These are phyloP conservation scores for Acanthosepion esculentum DNA, from an alignment of 2,888 invertebrate species.

Conservation along the genomic window DNA sequence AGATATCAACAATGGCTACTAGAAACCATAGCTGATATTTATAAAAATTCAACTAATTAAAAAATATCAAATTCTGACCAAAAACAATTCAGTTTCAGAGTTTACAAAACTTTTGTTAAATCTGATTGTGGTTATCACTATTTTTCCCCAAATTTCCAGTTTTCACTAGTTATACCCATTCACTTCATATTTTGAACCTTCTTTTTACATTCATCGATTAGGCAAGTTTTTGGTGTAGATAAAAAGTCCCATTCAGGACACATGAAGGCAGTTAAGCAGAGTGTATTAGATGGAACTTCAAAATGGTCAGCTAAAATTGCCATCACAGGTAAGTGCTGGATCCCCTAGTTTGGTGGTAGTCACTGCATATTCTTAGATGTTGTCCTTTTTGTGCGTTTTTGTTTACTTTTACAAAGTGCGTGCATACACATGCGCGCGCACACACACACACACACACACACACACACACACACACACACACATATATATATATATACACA, in stretches of 20 bases:
- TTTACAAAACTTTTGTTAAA: not conserved
- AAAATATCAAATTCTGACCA: not conserved
- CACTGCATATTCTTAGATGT: not conserved
- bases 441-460: not conserved
- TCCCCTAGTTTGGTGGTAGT: not conserved
- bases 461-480: too few species aligned
- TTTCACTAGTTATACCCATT: not conserved
- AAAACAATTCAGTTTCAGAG: not conserved
- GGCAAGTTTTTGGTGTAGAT: constrained; percentile 97
- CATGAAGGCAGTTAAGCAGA: constrained; percentile 98
- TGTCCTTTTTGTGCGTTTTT: not conserved
- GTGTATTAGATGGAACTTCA: constrained; percentile 98
- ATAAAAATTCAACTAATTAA: not conserved
- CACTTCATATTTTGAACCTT: constrained; percentile 49
- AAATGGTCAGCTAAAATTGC: constrained; percentile 99
- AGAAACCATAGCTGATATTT: too few species aligned
- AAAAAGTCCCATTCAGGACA: constrained; percentile 88
- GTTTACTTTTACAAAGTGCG: not conserved
- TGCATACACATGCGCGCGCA: not conserved
- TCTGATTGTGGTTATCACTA: not conserved
- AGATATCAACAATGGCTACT: too few species aligned
- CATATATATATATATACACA: too few species aligned
- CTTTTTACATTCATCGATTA: constrained; percentile 75
- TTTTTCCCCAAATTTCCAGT: not conserved
- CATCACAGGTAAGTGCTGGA: constrained; percentile 92